phyloP scores from a whole-genome alignment of 2,888 invertebrate genomes.

The Dorcus parallelipipedus region DNA sequence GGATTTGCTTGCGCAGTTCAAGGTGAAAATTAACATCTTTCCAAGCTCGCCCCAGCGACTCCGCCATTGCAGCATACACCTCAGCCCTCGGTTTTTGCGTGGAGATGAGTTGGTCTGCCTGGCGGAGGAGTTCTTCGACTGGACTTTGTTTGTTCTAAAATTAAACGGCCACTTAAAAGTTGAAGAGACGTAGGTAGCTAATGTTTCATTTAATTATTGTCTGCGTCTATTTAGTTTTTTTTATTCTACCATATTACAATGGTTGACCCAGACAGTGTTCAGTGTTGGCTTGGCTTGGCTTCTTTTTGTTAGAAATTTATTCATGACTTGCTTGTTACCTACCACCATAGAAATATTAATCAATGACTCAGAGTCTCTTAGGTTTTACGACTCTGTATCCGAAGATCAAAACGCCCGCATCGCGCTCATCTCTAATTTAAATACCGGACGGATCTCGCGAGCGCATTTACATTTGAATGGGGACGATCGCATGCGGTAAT shows the following conservation, averaged over 20 bases:
- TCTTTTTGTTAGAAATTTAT: neutral
- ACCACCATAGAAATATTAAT: neutral
- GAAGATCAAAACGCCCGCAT: neutral
- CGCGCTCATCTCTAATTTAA: slow-evolving; percentile 5
- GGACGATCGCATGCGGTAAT: neutral
- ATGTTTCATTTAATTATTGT: no score
- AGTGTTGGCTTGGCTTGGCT: neutral
- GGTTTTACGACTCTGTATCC: no score
- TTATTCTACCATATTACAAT: no score
- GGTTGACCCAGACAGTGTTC: neutral
- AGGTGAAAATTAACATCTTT: slow-evolving; percentile 76
- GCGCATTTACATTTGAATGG: slow-evolving; percentile 14
- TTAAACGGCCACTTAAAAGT: no score
- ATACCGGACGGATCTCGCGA: neutral
- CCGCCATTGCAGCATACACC: slow-evolving; percentile 87
- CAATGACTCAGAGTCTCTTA: no score
- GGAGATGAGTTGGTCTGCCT: slow-evolving; percentile 81
- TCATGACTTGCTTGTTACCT: neutral
- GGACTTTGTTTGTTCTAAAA: slow-evolving; percentile 81
- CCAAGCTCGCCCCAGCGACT: slow-evolving; percentile 73
- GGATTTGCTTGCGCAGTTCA: slow-evolving; percentile 70
- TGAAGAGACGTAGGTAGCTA: no score
- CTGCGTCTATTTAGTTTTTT: neutral
- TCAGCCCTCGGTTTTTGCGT: slow-evolving; percentile 72
- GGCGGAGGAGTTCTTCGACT: slow-evolving; percentile 79